Evolutionary conservation across 2,888 invertebrate genomes (phyloP).

Genomic region (Ecdyonurus torrentis): DNA sequence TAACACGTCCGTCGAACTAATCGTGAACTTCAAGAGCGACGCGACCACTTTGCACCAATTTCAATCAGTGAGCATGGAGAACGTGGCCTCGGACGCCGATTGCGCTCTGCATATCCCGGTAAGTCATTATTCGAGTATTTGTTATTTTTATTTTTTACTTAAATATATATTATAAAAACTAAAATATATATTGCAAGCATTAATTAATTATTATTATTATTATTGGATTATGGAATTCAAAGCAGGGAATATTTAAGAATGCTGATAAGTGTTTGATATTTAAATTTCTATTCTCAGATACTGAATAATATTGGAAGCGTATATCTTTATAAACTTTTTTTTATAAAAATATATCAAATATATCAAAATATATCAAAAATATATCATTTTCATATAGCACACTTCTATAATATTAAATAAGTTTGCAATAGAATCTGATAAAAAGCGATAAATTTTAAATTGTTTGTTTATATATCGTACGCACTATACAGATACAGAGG

Average conservation of each 20-base stretch:
- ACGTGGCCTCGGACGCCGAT: background rate
- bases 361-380: background rate
- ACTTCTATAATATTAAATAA: background rate
- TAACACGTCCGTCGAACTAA: no score
- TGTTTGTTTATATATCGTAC: no score
- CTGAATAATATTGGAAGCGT: background rate
- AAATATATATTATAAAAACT: background rate
- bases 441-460: no score
- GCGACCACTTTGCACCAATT: no score
- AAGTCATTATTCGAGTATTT: background rate
- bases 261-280: no score
- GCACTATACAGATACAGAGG: background rate
- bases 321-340: background rate
- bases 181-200: background rate
- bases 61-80: background rate
- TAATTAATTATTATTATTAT: no score
- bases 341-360: background rate
- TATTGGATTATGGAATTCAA: no score
- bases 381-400: background rate
- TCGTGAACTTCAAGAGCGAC: no score
- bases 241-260: no score
- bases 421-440: background rate
- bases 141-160: background rate
- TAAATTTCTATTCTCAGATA: no score
- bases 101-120: background rate